phyloP scores from a whole-genome alignment of 2,113 vertebrate species.

The Cottus gobio region DNA sequence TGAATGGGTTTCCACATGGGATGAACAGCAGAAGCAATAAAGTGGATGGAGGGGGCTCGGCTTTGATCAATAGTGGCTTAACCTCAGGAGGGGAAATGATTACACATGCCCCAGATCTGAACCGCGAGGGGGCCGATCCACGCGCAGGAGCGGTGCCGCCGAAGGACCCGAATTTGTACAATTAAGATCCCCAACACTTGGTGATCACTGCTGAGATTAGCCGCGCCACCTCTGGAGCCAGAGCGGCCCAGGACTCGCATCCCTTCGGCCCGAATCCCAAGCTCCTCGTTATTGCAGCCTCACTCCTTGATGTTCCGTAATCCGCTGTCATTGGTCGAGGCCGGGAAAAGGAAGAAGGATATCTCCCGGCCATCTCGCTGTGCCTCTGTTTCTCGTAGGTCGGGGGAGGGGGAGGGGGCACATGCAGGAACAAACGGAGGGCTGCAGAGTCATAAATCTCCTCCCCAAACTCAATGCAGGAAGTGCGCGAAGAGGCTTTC shows the following conservation, averaged over 20 bases:
- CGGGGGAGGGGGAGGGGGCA: not conserved
- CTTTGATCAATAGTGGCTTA: constrained; percentile 66
- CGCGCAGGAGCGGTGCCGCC: not conserved
- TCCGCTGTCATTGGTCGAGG: constrained; percentile 46
- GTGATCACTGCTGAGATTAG: constrained; percentile 35
- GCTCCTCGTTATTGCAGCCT: constrained; percentile 61
- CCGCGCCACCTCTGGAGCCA: constrained; percentile 12
- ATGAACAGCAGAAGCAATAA: constrained; percentile 51
- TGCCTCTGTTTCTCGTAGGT: constrained; percentile 13
- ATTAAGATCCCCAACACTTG: constrained; percentile 39
- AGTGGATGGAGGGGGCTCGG: constrained; percentile 17
- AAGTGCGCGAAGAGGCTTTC: constrained; percentile 46
- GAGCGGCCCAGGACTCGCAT: constrained; percentile 24
- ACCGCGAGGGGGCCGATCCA: constrained; percentile 11
- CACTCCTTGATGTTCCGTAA: constrained; percentile 61
- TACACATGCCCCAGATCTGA: constrained; percentile 50
- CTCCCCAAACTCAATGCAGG: constrained; percentile 50
- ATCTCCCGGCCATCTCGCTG: constrained; percentile 30
- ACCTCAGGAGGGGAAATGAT: constrained; percentile 59
- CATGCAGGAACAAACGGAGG: constrained; percentile 15
- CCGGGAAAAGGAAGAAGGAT: constrained; percentile 8
- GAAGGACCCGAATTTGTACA: constrained; percentile 19
- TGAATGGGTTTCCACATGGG: constrained; percentile 41
- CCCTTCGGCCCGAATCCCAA: constrained; percentile 44
- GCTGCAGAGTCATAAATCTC: constrained; percentile 70